Evolutionary conservation across 2,113 vertebrate genomes (phyloP).

Genomic region (Xenopus borealis): DNA sequence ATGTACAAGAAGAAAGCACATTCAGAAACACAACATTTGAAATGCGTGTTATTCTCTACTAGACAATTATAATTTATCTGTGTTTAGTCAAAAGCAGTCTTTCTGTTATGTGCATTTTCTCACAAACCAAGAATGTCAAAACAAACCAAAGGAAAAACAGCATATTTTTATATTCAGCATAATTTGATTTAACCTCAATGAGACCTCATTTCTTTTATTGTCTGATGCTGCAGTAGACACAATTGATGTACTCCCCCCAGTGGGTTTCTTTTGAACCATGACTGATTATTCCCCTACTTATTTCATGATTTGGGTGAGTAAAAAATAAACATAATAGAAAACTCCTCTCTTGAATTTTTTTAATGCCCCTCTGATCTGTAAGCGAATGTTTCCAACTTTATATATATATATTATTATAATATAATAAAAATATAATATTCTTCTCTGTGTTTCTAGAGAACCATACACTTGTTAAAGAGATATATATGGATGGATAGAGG

Average conservation of each 20-base stretch:
- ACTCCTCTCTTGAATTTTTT: neutral
- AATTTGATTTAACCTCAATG: neutral
- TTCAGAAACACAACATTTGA: neutral
- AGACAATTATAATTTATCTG: neutral
- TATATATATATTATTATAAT: no score
- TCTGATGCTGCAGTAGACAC: neutral
- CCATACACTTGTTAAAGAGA: no score
- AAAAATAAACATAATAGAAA: conserved; percentile 2
- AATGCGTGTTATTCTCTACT: neutral
- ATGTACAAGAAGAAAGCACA: no score
- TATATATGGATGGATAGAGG: no score
- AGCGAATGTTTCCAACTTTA: neutral
- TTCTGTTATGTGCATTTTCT: neutral
- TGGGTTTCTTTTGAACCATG: neutral
- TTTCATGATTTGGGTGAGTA: conserved; percentile 28
- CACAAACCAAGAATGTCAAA: no score
- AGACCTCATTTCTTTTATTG: conserved; percentile 1
- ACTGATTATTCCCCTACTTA: conserved; percentile 21
- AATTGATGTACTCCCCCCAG: conserved; percentile 5
- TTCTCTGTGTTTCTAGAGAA: neutral
- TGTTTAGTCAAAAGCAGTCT: neutral
- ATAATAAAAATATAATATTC: no score
- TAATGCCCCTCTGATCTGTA: neutral
- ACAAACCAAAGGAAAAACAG: neutral
- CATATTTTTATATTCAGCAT: neutral